Conservation (phyloP, 2,113 vertebrate species). For the Verasper variegatus region DNA sequence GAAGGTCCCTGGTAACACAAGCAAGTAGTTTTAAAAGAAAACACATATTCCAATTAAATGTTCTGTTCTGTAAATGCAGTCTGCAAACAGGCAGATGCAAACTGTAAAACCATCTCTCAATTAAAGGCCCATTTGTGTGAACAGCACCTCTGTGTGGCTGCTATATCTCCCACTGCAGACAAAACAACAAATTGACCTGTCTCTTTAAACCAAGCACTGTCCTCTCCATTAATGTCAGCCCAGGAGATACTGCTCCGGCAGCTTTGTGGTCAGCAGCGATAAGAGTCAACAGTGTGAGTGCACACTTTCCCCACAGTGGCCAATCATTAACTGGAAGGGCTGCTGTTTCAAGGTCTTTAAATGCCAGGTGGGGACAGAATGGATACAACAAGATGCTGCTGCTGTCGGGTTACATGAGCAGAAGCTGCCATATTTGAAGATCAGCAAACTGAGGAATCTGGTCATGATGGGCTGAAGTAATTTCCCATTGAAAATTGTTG, state of each 20-base stretch:
- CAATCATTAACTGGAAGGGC: constrained; percentile 81
- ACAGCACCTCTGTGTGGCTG: constrained; percentile 5
- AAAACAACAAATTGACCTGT: constrained; percentile 65
- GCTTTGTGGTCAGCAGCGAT: constrained; percentile 80
- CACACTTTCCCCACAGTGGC: constrained; percentile 75
- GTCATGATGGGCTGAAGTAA: not conserved
- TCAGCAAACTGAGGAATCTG: not conserved
- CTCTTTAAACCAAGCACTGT: constrained; percentile 69
- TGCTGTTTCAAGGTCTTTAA: constrained; percentile 77
- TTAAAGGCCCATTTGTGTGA: constrained; percentile 55
- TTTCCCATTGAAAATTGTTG: not conserved
- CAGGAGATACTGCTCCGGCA: constrained; percentile 65
- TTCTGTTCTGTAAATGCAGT: constrained; percentile 20
- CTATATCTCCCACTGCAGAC: constrained; percentile 54
- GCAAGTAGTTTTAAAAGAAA: not conserved
- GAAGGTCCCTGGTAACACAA: not conserved
- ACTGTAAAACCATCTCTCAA: constrained; percentile 45
- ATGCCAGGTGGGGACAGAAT: constrained; percentile 57
- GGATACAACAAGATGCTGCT: constrained; percentile 35
- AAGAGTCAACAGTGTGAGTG: constrained; percentile 79
- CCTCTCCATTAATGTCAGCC: constrained; percentile 77
- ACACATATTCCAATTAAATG: constrained; percentile 6
- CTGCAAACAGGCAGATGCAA: constrained; percentile 7
- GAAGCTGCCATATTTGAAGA: not conserved
- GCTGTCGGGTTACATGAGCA: constrained; percentile 26